A percentile compares a stretch with the other conserved stretches of the same genome.
phyloP scores from a whole-genome alignment of 2,113 vertebrate species.

The Geothlypis trichas region DNA sequence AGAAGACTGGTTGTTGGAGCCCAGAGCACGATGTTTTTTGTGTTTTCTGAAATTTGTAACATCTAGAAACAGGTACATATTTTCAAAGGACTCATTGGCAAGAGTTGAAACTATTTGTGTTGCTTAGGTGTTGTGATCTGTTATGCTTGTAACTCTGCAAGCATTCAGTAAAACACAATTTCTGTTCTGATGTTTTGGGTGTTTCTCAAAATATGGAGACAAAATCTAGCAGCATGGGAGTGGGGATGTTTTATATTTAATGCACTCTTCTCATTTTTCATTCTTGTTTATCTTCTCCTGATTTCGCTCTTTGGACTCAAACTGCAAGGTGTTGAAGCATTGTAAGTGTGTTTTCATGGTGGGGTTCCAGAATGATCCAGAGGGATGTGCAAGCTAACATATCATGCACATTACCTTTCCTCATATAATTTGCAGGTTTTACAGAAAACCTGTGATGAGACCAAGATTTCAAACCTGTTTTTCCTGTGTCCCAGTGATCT shows the following conservation, averaged over 20 bases:
- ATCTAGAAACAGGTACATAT: neutral
- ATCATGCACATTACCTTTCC: neutral
- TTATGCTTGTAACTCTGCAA: neutral
- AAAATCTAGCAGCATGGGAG: neutral
- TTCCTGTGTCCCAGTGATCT: neutral
- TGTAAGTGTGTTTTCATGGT: neutral
- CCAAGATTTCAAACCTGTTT: neutral
- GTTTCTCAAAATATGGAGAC: neutral
- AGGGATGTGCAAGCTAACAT: neutral
- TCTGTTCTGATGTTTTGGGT: neutral
- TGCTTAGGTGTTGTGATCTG: neutral
- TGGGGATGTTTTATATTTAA: neutral
- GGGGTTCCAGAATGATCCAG: neutral
- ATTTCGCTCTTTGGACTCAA: neutral
- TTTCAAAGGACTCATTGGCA: neutral
- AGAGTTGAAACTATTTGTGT: neutral
- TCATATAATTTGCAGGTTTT: neutral
- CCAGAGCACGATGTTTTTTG: rapidly evolving
- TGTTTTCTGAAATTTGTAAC: neutral
- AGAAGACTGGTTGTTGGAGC: neutral
- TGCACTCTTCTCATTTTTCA: neutral
- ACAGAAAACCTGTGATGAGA: neutral
- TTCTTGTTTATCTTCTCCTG: neutral
- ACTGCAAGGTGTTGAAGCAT: neutral
- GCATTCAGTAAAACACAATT: neutral